phyloP scores from a whole-genome alignment of 2,113 vertebrate species.

The Lethenteron camtschaticum region DNA sequence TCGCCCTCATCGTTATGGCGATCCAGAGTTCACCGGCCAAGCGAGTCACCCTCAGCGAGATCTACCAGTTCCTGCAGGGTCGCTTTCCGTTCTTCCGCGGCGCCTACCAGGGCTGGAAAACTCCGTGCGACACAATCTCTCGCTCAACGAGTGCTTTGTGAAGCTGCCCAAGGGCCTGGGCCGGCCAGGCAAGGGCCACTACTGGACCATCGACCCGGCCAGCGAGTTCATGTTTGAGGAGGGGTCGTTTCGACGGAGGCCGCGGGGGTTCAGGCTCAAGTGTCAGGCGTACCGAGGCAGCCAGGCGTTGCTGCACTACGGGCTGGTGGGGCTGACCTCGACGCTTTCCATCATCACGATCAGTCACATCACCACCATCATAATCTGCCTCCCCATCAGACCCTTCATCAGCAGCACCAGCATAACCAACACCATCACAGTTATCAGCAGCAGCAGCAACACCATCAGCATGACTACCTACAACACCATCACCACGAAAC shows the following conservation, averaged over 20 bases:
- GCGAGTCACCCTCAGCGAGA: constrained; percentile 6
- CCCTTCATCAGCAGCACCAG: too few species aligned
- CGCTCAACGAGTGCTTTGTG: constrained; percentile 1
- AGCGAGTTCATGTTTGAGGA: constrained; percentile 5
- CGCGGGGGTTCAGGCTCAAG: background rate
- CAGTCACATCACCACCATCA: background rate
- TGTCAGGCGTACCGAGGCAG: constrained; percentile 3
- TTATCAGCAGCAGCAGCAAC: too few species aligned
- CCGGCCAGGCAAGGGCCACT: constrained; percentile 3
- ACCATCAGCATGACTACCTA: too few species aligned
- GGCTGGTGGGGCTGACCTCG: background rate
- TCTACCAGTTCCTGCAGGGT: constrained; percentile 5
- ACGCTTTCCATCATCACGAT: background rate
- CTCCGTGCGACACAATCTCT: constrained; percentile 3
- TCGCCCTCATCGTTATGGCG: constrained; percentile 2
- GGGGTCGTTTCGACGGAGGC: constrained; percentile 2
- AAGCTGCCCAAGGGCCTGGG: constrained; percentile 5
- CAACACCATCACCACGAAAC: too few species aligned
- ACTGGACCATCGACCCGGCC: constrained; percentile 6
- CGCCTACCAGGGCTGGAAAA: constrained; percentile 6
- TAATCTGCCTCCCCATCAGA: background rate
- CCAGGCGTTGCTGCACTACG: background rate
- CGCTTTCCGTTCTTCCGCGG: constrained; percentile 5
- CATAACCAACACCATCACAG: too few species aligned
- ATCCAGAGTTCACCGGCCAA: constrained; percentile 5